phyloP scores from a whole-genome alignment of 2,888 invertebrate species.

The Nephrotoma flavescens region DNA sequence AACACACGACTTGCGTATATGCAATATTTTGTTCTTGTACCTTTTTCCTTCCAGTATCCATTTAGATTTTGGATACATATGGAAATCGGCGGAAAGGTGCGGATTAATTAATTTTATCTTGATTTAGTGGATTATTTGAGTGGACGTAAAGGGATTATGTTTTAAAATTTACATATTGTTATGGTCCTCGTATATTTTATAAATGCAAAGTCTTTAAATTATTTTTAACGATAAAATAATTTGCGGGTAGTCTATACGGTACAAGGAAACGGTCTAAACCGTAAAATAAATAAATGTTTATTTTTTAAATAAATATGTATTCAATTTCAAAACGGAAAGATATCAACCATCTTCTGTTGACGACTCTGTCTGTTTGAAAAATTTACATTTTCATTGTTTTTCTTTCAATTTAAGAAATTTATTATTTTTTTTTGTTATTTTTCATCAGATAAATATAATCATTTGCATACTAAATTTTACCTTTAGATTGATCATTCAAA shows the following conservation, averaged over 20 bases:
- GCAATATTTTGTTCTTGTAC: background rate
- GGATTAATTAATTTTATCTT: background rate
- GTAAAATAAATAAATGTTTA: background rate
- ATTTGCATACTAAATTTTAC: background rate
- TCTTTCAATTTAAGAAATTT: background rate
- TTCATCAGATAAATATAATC: background rate
- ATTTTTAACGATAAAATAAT: background rate
- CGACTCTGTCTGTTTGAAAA: background rate
- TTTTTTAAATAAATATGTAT: background rate
- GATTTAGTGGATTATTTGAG: background rate
- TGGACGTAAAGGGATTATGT: background rate
- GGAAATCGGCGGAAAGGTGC: background rate
- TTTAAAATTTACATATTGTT: background rate
- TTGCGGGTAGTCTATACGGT: no score
- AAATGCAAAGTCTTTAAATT: background rate
- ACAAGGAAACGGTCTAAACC: no score
- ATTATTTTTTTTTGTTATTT: background rate
- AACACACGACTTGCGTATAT: no score
- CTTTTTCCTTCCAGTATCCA: background rate
- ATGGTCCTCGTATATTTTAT: background rate
- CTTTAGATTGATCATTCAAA: background rate
- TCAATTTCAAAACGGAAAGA: background rate
- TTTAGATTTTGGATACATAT: background rate
- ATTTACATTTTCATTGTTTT: background rate
- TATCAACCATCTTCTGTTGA: background rate